Evolutionary conservation across 1,140 invertebrate species (phyloP).

Genomic region (Drosophila guanche): DNA sequence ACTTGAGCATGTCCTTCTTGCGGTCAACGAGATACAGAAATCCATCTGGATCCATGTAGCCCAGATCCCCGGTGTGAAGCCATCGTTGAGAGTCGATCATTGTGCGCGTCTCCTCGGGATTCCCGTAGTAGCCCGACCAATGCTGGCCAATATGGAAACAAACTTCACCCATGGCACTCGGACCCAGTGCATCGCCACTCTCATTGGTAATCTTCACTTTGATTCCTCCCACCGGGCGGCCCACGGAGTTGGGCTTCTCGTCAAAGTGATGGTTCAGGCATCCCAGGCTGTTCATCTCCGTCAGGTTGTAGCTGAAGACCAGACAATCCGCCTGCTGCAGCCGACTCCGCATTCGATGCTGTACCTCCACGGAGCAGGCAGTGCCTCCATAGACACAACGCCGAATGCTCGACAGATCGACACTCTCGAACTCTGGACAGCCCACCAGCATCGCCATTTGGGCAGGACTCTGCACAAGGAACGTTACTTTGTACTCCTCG

Average conservation of each 20-base stretch:
- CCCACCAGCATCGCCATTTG: conserved; percentile 38
- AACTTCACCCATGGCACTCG: conserved; percentile 52
- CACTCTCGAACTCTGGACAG: conserved; percentile 12
- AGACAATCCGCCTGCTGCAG: conserved; percentile 17
- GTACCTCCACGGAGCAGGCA: conserved; percentile 20
- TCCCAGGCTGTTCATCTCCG: conserved; percentile 31
- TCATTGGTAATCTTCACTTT: conserved; percentile 75
- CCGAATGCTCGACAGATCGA: conserved; percentile 27
- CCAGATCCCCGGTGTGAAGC: conserved; percentile 88
- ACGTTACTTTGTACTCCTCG: conserved; percentile 41
- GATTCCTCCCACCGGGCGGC: conserved; percentile 16
- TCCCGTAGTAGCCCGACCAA: conserved; percentile 66
- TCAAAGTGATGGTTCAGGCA: conserved; percentile 29
- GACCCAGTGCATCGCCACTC: conserved; percentile 34
- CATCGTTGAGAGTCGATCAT: conserved; percentile 84
- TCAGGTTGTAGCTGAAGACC: conserved; percentile 35
- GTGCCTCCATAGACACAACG: conserved; percentile 37
- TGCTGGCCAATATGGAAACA: conserved; percentile 32
- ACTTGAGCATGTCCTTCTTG: conserved; percentile 86
- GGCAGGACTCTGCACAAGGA: conserved; percentile 26
- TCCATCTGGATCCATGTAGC: conserved; percentile 85
- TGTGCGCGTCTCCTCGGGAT: conserved; percentile 25
- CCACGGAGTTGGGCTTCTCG: conserved; percentile 45
- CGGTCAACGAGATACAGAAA: conserved; percentile 85
- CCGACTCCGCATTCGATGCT: conserved; percentile 25